Evolutionary conservation across 30 jellyfish, hydroid and myxozoan species (phyloP).

Genomic region (Mastigias papua): DNA sequence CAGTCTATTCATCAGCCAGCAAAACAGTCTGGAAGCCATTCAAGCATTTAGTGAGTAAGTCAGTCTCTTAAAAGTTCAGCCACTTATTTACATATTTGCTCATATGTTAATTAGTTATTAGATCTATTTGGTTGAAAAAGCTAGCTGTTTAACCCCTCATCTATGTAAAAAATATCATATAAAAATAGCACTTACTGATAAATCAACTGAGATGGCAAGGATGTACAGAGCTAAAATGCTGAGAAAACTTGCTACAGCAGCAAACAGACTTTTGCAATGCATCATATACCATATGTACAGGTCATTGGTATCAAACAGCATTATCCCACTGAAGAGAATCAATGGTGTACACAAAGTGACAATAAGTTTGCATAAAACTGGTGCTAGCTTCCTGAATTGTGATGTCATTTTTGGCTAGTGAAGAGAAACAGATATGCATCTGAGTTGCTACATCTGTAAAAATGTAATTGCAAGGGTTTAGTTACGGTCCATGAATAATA

Average conservation of each 20-base stretch:
- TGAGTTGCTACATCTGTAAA: neutral
- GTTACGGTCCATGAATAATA: neutral
- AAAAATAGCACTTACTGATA: constrained; percentile 17
- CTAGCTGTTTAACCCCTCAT: too few species aligned
- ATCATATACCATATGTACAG: constrained; percentile 57
- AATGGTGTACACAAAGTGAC: constrained; percentile 5
- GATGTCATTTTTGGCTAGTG: constrained; percentile 6
- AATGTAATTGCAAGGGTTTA: neutral
- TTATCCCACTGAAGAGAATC: constrained; percentile 29
- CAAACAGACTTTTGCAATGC: constrained; percentile 56
- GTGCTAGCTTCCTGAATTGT: neutral
- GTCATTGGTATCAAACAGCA: constrained; percentile 29
- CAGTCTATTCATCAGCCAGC: too few species aligned
- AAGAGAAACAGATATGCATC: constrained; percentile 41
- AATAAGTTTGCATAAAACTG: neutral
- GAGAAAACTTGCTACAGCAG: constrained; percentile 37
- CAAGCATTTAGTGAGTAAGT: neutral
- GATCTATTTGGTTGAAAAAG: too few species aligned
- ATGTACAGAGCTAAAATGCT: constrained; percentile 27
- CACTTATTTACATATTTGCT: neutral
- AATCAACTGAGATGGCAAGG: constrained; percentile 1
- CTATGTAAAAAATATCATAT: neutral
- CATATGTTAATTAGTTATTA: too few species aligned
- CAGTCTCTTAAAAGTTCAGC: neutral
- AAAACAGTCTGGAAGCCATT: neutral